A percentile compares a stretch with the other conserved stretches of the same genome.
Evolutionary conservation across 2,113 vertebrate species (phyloP).

Genomic region (Herpetotheres cachinnans): DNA sequence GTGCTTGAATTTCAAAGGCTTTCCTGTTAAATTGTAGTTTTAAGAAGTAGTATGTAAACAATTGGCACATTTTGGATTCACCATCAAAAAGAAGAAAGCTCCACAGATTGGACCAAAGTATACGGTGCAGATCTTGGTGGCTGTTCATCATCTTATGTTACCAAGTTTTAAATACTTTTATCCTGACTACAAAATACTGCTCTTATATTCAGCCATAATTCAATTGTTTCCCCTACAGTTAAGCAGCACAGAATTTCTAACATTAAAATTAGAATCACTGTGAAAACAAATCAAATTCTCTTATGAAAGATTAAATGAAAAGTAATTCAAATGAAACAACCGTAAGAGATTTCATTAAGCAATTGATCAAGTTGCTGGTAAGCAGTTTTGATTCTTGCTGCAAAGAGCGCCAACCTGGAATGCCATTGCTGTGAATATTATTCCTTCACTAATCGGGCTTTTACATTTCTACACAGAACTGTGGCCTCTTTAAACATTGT

Average conservation of each 20-base stretch:
- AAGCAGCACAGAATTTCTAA: not conserved
- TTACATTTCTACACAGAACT: not conserved
- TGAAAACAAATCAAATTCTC: not conserved
- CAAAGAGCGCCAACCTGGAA: not conserved
- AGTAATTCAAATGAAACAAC: not conserved
- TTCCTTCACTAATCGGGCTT: not conserved
- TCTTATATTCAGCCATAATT: not conserved
- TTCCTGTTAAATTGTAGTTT: conserved; percentile 57
- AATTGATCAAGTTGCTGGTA: not conserved
- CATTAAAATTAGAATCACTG: not conserved
- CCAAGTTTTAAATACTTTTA: not conserved
- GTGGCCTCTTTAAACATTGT: not conserved
- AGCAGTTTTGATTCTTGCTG: not conserved
- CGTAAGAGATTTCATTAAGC: not conserved
- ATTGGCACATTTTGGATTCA: not conserved
- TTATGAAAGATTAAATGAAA: not conserved
- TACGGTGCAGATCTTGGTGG: no score
- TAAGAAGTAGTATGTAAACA: not conserved
- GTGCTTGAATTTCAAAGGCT: conserved; percentile 69
- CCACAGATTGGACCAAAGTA: not conserved
- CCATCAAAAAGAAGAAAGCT: not conserved
- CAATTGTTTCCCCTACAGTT: not conserved
- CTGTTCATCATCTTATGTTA: not conserved
- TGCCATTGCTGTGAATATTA: not conserved
- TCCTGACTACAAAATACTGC: not conserved